Evolutionary conservation across 2,888 invertebrate species (phyloP).

Genomic region (Caenorhabditis macrosperma): DNA sequence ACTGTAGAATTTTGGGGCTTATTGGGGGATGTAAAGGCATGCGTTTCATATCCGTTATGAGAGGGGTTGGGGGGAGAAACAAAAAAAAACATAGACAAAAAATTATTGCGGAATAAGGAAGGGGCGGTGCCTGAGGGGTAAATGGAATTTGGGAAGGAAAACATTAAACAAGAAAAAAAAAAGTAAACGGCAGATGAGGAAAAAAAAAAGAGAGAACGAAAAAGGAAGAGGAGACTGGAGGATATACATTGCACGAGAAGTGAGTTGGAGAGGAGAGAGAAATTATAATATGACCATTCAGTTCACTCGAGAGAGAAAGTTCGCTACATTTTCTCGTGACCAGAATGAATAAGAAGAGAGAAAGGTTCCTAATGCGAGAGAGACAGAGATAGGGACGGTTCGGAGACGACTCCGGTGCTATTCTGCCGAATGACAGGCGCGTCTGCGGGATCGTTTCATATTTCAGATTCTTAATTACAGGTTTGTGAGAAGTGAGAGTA

Average conservation of each 20-base stretch:
- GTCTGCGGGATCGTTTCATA: neutral
- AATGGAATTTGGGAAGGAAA: neutral
- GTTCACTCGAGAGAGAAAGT: too few species aligned
- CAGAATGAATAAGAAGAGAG: slow-evolving; percentile 9
- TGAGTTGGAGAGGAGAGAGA: neutral
- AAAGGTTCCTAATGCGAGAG: slow-evolving; percentile 6
- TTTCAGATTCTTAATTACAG: neutral
- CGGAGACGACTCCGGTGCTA: neutral
- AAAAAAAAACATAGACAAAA: neutral
- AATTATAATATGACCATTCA: neutral
- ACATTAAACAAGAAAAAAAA: neutral
- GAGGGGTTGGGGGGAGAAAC: neutral
- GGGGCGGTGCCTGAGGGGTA: neutral
- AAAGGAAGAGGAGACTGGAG: neutral
- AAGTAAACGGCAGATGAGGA: neutral
- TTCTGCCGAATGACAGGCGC: neutral
- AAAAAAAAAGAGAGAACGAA: neutral
- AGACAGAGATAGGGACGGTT: neutral
- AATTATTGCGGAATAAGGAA: neutral
- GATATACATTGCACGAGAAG: slow-evolving; percentile 22
- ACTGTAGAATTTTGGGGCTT: neutral
- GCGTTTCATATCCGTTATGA: neutral
- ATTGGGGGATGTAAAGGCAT: neutral
- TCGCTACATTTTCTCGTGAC: too few species aligned
- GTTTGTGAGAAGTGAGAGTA: neutral